Evolutionary conservation across 2,113 vertebrate genomes (phyloP), one percentile per base, ranked within the genome.

Genomic region (Grallaria varia): DNA sequence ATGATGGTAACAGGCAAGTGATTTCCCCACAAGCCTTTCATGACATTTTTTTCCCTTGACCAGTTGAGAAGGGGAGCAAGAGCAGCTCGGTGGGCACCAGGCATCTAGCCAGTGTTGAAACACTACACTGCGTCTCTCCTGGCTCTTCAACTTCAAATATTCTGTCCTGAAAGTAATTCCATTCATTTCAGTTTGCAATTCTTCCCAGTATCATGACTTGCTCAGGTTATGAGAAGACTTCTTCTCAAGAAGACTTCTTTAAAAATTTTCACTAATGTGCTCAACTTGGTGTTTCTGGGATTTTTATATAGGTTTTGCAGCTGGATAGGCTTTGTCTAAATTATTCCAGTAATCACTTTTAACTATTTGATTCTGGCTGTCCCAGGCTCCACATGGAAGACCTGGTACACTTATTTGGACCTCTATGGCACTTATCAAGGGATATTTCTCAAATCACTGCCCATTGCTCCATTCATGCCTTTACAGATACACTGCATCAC

Each of bases 1-100:
- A 0, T 37, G 10, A 44, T 8, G 0, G 0, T 19, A 66, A 58
- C 4, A 27, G 50, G 22, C 0, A 0, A 10, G 18, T 20, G 21
- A 50, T 24, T 27, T 56, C 22, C 9, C 19, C 44, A 44, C 14
- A 33, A 17, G 23, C 6, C 77, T 52, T 74, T 52, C 33, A 50
- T 28, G 33, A 50, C 31, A 40, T 31, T 49, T 73, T 64, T 49
- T 42, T 19, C 31, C 31, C 35, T 73, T 49, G 21, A 49, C 11
- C 12, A 74, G 4, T 33, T 24, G 5, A 81, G 6, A 6, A 37
- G 8, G 6, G 7, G 27, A 37, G 37, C 27, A 8, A 44, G 27
- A 74, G 27, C 27, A 66, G 9, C 22, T 16, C 33, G 22, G 9
- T 37, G 37, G 12, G 37, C 15, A 59, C 10, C 22, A 59, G 52